phyloP scores from a whole-genome alignment of 2,888 invertebrate species.

The Tipula confusa region DNA sequence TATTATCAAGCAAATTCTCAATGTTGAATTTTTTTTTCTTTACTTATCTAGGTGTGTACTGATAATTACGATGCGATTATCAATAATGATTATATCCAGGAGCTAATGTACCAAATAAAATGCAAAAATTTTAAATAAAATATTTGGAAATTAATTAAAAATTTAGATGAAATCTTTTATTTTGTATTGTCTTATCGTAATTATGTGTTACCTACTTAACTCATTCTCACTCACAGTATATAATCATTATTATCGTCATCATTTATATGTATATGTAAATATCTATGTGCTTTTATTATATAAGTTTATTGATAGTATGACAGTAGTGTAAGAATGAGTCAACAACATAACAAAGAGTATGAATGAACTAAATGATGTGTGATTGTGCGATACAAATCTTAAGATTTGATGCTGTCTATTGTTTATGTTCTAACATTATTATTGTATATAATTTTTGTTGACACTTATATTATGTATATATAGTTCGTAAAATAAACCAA shows the following conservation, averaged over 20 bases:
- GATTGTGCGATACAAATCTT: not conserved
- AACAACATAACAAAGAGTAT: not conserved
- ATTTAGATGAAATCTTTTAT: not conserved
- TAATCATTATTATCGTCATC: not conserved
- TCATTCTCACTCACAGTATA: not conserved
- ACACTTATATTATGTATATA: not conserved
- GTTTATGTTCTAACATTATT: too few species aligned
- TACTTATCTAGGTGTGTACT: not conserved
- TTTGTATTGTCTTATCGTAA: not conserved
- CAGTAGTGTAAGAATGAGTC: not conserved
- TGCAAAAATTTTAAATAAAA: not conserved
- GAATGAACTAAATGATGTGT: not conserved
- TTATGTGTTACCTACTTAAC: not conserved
- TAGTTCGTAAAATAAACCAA: not conserved
- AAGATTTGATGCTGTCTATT: too few species aligned
- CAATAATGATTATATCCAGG: conserved; percentile 20
- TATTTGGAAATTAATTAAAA: not conserved
- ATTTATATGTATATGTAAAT: not conserved
- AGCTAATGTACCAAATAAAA: conserved; percentile 3
- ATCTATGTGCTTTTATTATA: not conserved
- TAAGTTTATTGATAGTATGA: not conserved
- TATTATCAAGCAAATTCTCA: not conserved
- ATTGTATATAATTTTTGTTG: not conserved
- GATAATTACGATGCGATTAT: not conserved
- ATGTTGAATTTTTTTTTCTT: too few species aligned